Base-by-base conservation (phyloP, 2,797 vertebrate species). In the Lagocephalus sceleratus region DNA sequence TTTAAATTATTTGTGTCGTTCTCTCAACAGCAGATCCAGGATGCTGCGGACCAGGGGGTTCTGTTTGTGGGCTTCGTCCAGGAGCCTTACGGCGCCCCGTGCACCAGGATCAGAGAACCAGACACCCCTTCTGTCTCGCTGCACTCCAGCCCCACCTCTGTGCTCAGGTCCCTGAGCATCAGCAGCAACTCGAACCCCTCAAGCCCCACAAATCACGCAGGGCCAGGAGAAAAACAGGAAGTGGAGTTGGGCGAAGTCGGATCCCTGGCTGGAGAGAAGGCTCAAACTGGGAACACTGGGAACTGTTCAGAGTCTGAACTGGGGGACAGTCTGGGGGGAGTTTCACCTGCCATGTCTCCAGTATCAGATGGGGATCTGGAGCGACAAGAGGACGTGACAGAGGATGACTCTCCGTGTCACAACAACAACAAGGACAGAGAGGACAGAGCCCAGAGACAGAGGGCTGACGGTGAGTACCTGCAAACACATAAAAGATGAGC, bases 41-140 rank as follows among this genome's bases (percentile, higher is more conserved):
- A 98, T 60, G 94, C 94, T 10, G 94, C 96, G 9, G 94, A 94
- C 79, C 94, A 89, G 71, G 96, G 96, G 52, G 90, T 97, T 82
- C 90, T 92, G 79, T 98, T 99, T 46, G 92, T 96, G 15, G 94
- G 96, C 39, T 93, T 97, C 48, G 84, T 98, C 65, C 94, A 95
- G 76, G 94, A 96, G 64, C 94, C 93, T 12, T 89, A 79, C 21
- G 87, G 87, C 2, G 87, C 88, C 9, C 88, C 88, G 0, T 79
- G 81, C 59, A 79, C 83, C 73, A 54, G 73, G 48, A 79, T 86
- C 63, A 68, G 76, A 59, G 84, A 87, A 61, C 79, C 84, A 11
- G 86, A 86, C 61, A 90, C 82, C 14, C 83, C 86, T 6, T 91
- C 90, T 1, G 71, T 91, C 8, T 92, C 91, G 35, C 84, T 92